phyloP scores from a whole-genome alignment of 2,113 vertebrate genomes.

The Salvelinus namaycush region DNA sequence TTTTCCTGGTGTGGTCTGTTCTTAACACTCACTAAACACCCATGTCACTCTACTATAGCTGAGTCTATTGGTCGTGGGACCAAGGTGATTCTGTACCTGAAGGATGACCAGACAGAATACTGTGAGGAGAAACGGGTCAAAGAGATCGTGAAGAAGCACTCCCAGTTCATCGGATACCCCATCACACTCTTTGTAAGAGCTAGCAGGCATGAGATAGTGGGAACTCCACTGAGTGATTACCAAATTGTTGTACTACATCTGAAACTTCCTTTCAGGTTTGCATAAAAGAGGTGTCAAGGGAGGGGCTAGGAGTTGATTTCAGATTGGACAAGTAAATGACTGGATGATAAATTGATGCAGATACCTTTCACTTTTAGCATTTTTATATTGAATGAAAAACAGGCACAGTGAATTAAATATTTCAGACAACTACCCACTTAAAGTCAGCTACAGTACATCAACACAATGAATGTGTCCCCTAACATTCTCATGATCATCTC shows the following conservation, averaged over 20 bases:
- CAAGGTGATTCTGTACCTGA: constrained; percentile 76
- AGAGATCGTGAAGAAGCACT: constrained; percentile 83
- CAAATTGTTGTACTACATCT: too few species aligned
- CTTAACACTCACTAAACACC: not conserved
- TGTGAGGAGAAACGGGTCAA: constrained; percentile 76
- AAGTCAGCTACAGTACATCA: not conserved
- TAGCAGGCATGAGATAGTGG: not conserved
- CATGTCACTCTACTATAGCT: constrained; percentile 39
- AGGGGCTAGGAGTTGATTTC: too few species aligned
- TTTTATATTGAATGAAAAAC: not conserved
- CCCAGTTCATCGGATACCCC: constrained; percentile 83
- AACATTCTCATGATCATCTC: not conserved
- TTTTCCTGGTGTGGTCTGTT: not conserved
- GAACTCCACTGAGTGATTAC: too few species aligned
- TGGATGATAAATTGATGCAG: too few species aligned
- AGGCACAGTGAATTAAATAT: not conserved
- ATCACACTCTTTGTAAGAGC: constrained; percentile 80
- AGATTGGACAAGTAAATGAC: too few species aligned
- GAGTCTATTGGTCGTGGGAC: constrained; percentile 75
- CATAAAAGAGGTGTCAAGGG: too few species aligned
- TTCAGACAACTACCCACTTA: not conserved
- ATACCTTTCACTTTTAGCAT: too few species aligned
- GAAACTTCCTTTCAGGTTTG: too few species aligned
- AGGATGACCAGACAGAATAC: constrained; percentile 80
- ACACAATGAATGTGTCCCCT: not conserved